These are phyloP conservation scores for Sylvicola cinctus DNA, from an alignment of 2,888 invertebrate species.

Conservation along the genomic window DNA sequence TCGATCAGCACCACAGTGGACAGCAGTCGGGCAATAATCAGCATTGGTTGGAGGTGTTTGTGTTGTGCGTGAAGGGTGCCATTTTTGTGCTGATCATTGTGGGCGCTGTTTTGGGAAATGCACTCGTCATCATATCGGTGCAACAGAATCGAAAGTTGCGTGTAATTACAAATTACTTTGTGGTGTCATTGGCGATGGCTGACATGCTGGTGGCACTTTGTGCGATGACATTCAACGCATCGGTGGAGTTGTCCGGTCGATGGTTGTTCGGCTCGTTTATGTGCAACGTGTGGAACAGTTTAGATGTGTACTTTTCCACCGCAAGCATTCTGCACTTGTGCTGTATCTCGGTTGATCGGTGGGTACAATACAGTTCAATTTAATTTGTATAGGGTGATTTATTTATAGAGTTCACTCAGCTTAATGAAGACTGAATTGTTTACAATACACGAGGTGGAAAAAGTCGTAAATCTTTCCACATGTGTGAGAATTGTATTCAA, in stretches of 20 bases:
- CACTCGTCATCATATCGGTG: constrained; percentile 83
- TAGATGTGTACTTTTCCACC: constrained; percentile 84
- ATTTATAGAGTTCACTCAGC: no score
- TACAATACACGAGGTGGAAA: no score
- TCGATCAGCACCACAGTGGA: no score
- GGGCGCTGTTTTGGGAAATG: constrained; percentile 79
- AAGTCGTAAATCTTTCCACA: no score
- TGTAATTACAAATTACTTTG: constrained; percentile 88
- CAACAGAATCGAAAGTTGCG: constrained; percentile 52
- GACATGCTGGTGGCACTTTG: constrained; percentile 82
- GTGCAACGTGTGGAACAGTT: constrained; percentile 88
- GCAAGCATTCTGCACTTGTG: constrained; percentile 85
- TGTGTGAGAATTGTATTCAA: no score
- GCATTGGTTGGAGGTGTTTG: no score
- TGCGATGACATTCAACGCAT: constrained; percentile 84
- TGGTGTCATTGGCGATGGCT: constrained; percentile 83
- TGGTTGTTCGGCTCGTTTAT: constrained; percentile 81
- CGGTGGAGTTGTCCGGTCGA: constrained; percentile 59
- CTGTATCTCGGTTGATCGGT: constrained; percentile 83
- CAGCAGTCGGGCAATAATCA: no score
- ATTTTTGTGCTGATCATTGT: constrained; percentile 79
- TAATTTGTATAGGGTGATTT: no score
- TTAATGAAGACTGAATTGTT: no score
- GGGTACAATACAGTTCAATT: no score
- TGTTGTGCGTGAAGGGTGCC: no score